Evolutionary conservation across 2,797 vertebrate genomes (phyloP), one percentile per base, ranked within the genome.

Genomic region (Etheostoma nigrum): DNA sequence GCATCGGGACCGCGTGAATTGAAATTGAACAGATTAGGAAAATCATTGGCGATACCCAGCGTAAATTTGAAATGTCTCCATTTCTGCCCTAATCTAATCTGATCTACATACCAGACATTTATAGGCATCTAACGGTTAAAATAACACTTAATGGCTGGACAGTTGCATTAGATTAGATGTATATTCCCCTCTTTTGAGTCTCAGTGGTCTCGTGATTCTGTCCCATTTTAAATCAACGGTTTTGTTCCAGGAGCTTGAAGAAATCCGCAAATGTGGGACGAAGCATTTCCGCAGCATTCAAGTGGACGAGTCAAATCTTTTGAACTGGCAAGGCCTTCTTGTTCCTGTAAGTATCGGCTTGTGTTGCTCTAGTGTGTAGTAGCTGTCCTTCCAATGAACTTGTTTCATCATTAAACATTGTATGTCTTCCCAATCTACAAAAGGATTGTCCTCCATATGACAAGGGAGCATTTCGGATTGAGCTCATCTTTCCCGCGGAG

Each of bases 401-500:
- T 5, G 42, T 44, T 5, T 15, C 1, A 5, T 45, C 48, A 7
- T 45, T 11, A 18, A 48, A 2, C 8, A 13, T 36, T 30, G 7
- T 4, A 6, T 25, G n/a, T 23, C 48, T 19, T 8, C 13, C 33
- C 0, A 11, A 58, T 48, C 12, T 40, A 18, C 19, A 57, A 53
- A 99, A 99, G 98, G 97, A 99, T 87, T 96, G 96, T 93, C 91
- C 97, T 91, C 98, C 98, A 0, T 99, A 99, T 60, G 97, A 99
- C 91, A 99, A 99, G 95, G 98, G 97, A 90, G 98, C 98, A 6
- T 99, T 99, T 94, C 95, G 97, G 90, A 98, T 99, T 57, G 98
- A 99, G 94, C 96, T 99, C 82, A 96, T 96, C 93, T 99, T 99
- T 86, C 98, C 98, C 49, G 95, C 96, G 75, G 98, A 99, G 91